Evolutionary conservation across 2,113 vertebrate species (phyloP).

Genomic region (Myotis yumanensis): DNA sequence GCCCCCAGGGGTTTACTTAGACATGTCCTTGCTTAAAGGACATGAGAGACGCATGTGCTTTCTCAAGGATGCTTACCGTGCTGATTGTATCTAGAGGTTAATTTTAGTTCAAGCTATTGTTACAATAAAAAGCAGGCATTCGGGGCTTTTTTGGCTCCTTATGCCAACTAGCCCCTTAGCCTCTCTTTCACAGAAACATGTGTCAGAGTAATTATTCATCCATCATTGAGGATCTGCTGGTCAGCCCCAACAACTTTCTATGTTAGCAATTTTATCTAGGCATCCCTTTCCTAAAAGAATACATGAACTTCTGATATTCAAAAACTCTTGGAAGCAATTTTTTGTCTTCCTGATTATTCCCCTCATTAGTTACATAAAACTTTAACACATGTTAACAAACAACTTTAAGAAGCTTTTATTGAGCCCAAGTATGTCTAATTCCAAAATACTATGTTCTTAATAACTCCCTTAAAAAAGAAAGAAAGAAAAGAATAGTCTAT

Average conservation of each 20-base stretch:
- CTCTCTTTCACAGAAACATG: too few species aligned
- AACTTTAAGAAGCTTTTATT: neutral
- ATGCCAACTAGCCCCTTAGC: too few species aligned
- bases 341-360: neutral
- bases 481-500: neutral
- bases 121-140: too few species aligned
- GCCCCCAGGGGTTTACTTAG: too few species aligned
- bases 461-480: neutral
- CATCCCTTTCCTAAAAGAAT: slow-evolving; percentile 19
- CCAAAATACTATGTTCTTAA: neutral
- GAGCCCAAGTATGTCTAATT: neutral
- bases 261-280: slow-evolving; percentile 11
- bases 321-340: slow-evolving; percentile 5
- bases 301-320: neutral
- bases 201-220: too few species aligned
- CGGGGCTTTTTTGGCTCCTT: too few species aligned
- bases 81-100: too few species aligned
- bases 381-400: neutral
- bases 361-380: slow-evolving; percentile 15
- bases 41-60: too few species aligned
- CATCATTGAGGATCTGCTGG: too few species aligned
- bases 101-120: too few species aligned
- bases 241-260: neutral
- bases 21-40: too few species aligned
- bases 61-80: too few species aligned